Conservation (phyloP, 1,140 invertebrate species). For the Apis mellifera region DNA sequence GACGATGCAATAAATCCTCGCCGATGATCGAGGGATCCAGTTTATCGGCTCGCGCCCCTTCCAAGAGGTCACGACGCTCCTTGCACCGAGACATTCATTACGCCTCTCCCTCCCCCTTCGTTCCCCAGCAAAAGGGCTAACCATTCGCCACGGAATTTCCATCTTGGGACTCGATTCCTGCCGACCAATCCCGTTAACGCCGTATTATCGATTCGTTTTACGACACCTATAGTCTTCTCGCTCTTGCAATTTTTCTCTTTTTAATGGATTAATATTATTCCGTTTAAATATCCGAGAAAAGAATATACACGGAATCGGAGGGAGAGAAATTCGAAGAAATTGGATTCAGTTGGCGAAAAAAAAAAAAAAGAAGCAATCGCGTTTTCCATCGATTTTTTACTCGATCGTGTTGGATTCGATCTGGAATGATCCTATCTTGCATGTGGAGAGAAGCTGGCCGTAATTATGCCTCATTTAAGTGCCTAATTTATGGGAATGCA, state of each 20-base stretch:
- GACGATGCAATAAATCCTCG: slow-evolving; percentile 56
- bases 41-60: slow-evolving; percentile 48
- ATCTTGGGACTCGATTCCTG: slow-evolving; percentile 10
- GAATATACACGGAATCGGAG: background rate
- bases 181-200: slow-evolving; percentile 33
- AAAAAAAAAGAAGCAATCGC: too few species aligned
- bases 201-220: slow-evolving; percentile 27
- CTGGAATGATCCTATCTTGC: background rate
- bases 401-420: background rate
- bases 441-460: background rate
- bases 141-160: slow-evolving; percentile 35
- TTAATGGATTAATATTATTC: background rate
- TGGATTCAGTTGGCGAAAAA: too few species aligned
- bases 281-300: background rate
- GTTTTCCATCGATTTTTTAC: background rate
- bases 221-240: background rate
- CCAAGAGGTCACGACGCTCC: slow-evolving; percentile 40
- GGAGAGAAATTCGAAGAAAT: too few species aligned
- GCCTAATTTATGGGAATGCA: slow-evolving; percentile 11
- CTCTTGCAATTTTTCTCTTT: too few species aligned
- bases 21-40: slow-evolving; percentile 55
- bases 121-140: background rate
- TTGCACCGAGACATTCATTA: slow-evolving; percentile 53
- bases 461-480: background rate
- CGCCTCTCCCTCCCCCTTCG: too few species aligned